Evolutionary conservation across 2,888 invertebrate species (phyloP).

Genomic region (Cephus pulcher): DNA sequence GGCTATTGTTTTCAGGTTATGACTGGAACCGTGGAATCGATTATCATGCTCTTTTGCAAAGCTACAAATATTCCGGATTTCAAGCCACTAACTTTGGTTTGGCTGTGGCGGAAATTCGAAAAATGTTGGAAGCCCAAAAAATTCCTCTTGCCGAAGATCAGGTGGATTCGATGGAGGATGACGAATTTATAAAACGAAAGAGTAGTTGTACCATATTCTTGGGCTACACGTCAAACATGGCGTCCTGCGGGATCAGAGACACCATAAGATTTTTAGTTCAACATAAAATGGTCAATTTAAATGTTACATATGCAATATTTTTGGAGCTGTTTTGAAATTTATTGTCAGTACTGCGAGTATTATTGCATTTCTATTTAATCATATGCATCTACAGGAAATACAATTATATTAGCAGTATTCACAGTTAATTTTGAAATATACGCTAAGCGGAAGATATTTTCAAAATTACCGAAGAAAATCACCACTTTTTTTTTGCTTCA

Average conservation of each 20-base stretch:
- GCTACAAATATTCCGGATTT: constrained; percentile 89
- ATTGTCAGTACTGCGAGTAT: neutral
- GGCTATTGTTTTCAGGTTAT: constrained; percentile 74
- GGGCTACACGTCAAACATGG: constrained; percentile 97
- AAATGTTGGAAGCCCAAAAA: constrained; percentile 79
- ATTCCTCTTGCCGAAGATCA: constrained; percentile 77
- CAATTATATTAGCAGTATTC: too few species aligned
- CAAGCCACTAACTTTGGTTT: constrained; percentile 96
- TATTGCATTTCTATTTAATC: neutral
- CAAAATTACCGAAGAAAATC: neutral
- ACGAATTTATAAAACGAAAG: constrained; percentile 82
- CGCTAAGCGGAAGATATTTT: too few species aligned
- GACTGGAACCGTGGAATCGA: constrained; percentile 93
- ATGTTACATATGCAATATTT: neutral
- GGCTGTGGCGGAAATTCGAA: constrained; percentile 91
- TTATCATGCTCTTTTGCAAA: constrained; percentile 84
- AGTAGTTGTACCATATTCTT: constrained; percentile 94
- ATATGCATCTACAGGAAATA: neutral
- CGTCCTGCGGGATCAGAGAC: constrained; percentile 94
- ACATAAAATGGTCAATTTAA: constrained; percentile 76
- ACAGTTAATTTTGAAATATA: too few species aligned
- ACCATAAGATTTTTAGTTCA: constrained; percentile 88
- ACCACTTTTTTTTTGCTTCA: constrained; percentile 9
- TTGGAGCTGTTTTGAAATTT: too few species aligned
- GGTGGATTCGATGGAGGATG: constrained; percentile 78